Percentiles rank a stretch among this genome's conserved stretches.
These are phyloP conservation scores for Natrix natrix DNA, from an alignment of 2,797 vertebrate genomes.

Conservation along the genomic window DNA sequence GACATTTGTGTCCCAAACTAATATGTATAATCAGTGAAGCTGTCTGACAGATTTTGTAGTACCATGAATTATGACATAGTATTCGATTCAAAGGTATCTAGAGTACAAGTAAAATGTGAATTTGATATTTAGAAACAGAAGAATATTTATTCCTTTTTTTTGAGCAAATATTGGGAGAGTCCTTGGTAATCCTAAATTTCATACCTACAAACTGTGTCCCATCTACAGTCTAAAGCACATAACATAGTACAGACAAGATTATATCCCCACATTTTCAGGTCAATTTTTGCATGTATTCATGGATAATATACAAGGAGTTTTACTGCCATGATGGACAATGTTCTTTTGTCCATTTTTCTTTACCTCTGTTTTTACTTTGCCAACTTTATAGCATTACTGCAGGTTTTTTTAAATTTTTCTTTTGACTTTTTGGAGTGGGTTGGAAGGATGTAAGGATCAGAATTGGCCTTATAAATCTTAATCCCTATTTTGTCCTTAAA, in stretches of 20 bases:
- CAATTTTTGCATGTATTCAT: neutral
- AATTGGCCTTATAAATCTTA: neutral
- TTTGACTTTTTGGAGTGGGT: neutral
- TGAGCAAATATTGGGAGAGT: neutral
- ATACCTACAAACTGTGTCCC: neutral
- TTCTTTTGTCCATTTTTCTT: neutral
- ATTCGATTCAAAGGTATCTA: neutral
- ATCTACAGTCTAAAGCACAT: neutral
- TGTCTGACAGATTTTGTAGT: neutral
- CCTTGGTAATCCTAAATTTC: neutral
- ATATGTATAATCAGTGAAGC: neutral
- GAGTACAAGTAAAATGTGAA: neutral
- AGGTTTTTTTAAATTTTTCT: neutral
- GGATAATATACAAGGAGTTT: neutral
- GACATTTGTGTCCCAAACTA: neutral
- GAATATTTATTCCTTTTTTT: neutral
- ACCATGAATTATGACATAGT: neutral
- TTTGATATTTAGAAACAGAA: neutral
- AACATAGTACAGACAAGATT: neutral
- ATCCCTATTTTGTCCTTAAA: neutral
- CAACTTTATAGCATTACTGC: neutral
- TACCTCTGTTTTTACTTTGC: neutral
- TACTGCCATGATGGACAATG: neutral
- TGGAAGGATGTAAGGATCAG: neutral
- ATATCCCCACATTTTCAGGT: neutral